Percentiles rank a stretch among this genome's conserved stretches.
Conservation (phyloP, 1,140 invertebrate genomes). For the Polypedilum pembai region DNA sequence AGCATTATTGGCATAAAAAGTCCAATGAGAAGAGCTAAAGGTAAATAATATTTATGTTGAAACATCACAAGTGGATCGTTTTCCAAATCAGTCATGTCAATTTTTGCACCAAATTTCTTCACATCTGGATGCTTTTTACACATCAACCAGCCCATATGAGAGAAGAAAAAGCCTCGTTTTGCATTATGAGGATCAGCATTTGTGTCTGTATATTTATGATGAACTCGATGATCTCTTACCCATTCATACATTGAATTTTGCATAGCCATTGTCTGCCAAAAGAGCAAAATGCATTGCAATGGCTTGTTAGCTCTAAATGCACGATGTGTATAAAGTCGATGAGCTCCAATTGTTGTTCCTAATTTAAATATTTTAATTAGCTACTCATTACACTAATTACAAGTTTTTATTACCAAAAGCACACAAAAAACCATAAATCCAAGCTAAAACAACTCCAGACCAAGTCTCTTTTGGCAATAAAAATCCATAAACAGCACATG, state of each 20-base stretch:
- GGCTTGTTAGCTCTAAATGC: slow-evolving; percentile 73
- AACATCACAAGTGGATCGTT: slow-evolving; percentile 63
- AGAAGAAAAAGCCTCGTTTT: slow-evolving; percentile 58
- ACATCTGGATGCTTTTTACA: slow-evolving; percentile 56
- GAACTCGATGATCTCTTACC: slow-evolving; percentile 55
- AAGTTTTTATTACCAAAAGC: neutral
- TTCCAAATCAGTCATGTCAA: slow-evolving; percentile 62
- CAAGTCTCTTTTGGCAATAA: neutral
- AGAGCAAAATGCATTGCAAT: slow-evolving; percentile 58
- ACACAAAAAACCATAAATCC: neutral
- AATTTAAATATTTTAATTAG: slow-evolving; percentile 37
- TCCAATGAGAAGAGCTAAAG: slow-evolving; percentile 56
- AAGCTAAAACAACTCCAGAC: neutral
- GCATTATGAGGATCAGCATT: slow-evolving; percentile 59
- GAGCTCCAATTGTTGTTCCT: slow-evolving; percentile 72
- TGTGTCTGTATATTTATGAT: slow-evolving; percentile 60
- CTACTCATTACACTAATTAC: neutral
- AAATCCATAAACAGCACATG: slow-evolving; percentile 57
- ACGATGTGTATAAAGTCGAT: slow-evolving; percentile 76
- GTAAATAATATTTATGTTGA: slow-evolving; percentile 62
- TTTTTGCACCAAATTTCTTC: slow-evolving; percentile 45
- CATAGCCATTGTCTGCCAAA: slow-evolving; percentile 61
- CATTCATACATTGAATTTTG: slow-evolving; percentile 46
- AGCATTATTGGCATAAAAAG: slow-evolving; percentile 66
- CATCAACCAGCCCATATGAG: slow-evolving; percentile 60